phyloP scores from a whole-genome alignment of 2,113 vertebrate genomes.

The Hyaena hyaena region DNA sequence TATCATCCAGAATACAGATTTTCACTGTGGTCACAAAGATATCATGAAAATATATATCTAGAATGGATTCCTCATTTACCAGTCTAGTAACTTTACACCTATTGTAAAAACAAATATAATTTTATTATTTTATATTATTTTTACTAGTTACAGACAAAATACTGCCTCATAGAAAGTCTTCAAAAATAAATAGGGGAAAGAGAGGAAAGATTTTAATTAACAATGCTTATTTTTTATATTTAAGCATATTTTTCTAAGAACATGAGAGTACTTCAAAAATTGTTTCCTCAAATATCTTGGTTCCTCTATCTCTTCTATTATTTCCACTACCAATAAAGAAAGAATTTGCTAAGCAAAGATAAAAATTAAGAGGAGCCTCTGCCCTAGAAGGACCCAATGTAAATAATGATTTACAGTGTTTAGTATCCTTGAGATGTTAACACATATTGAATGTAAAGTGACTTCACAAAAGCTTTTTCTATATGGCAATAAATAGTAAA shows the following conservation, averaged over 20 bases:
- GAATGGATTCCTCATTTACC: background rate
- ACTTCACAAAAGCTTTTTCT: background rate
- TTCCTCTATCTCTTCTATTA: background rate
- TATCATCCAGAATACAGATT: background rate
- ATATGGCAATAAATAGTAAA: background rate
- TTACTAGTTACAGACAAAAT: conserved; percentile 3
- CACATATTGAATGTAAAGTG: background rate
- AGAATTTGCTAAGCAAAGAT: background rate
- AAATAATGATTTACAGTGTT: background rate
- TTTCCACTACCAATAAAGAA: background rate
- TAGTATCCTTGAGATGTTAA: background rate
- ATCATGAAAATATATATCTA: background rate
- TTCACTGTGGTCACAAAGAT: background rate
- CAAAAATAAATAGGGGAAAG: background rate
- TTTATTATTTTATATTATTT: background rate
- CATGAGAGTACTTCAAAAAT: background rate
- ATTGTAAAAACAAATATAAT: background rate
- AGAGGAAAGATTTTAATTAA: conserved; percentile 8
- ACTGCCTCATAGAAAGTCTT: background rate
- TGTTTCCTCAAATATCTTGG: background rate
- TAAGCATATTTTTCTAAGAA: conserved; percentile 43
- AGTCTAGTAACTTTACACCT: background rate
- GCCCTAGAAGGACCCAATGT: background rate
- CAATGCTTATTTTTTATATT: background rate
- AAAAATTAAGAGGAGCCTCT: background rate